A percentile compares a stretch with the other conserved stretches of the same genome.
phyloP scores from a whole-genome alignment of 2,888 invertebrate species.

The Spilosoma lubricipeda region DNA sequence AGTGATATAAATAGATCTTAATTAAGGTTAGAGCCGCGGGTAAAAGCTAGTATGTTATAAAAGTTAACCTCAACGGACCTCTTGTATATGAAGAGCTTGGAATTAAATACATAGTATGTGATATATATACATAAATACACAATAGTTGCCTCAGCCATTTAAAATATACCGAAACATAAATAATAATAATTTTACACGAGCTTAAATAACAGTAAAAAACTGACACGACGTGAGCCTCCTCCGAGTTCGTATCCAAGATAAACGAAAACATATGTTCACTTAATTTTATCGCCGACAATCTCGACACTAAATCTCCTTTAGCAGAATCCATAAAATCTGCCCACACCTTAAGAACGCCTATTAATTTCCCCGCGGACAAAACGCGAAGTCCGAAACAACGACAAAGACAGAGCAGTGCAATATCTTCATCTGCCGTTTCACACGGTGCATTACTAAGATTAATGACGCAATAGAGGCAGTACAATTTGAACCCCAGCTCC shows the following conservation, averaged over 20 bases:
- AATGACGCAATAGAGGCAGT: slow-evolving; percentile 80
- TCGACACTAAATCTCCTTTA: slow-evolving; percentile 52
- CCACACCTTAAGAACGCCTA: slow-evolving; percentile 52
- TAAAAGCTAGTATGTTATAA: too few species aligned
- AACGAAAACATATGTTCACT: slow-evolving; percentile 53
- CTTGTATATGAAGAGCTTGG: background rate
- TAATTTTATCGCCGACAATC: slow-evolving; percentile 49
- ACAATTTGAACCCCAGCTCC: slow-evolving; percentile 80
- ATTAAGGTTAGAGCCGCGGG: too few species aligned
- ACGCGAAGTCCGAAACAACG: slow-evolving; percentile 54
- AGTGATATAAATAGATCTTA: too few species aligned
- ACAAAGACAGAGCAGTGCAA: slow-evolving; percentile 66
- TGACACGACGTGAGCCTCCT: slow-evolving; percentile 25
- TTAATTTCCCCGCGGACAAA: slow-evolving; percentile 54
- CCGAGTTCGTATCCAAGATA: slow-evolving; percentile 35
- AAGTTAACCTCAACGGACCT: too few species aligned
- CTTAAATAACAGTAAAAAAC: slow-evolving; percentile 15
- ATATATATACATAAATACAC: background rate
- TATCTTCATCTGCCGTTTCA: slow-evolving; percentile 79
- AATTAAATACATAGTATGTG: background rate
- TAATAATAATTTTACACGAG: background rate
- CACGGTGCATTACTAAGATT: slow-evolving; percentile 80
- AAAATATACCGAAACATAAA: background rate
- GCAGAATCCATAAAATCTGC: slow-evolving; percentile 55
- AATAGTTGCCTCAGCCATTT: background rate